These are phyloP conservation scores for Nibea albiflora DNA, from an alignment of 2,113 vertebrate genomes.

Conservation along the genomic window DNA sequence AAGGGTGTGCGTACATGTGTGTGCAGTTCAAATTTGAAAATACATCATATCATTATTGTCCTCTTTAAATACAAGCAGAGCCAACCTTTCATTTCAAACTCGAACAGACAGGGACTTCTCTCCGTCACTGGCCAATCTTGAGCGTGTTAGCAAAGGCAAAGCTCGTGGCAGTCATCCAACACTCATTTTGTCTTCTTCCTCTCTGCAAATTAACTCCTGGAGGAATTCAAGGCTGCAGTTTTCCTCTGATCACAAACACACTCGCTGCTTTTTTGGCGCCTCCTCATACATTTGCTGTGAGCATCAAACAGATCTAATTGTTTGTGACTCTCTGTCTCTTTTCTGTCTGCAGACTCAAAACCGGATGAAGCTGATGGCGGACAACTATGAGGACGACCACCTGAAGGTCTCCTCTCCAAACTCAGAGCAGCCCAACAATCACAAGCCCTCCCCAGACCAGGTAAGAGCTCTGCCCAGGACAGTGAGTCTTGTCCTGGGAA, in stretches of 20 bases:
- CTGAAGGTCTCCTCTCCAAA: slow-evolving; percentile 86
- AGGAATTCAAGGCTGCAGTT: slow-evolving; percentile 33
- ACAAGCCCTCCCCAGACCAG: slow-evolving; percentile 98
- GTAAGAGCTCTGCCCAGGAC: slow-evolving; percentile 75
- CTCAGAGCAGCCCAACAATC: slow-evolving; percentile 91
- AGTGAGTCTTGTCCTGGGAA: background rate
- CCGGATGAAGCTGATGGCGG: slow-evolving; percentile 98
- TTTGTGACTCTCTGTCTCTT: slow-evolving; percentile 26
- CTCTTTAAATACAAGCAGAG: background rate
- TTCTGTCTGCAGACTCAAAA: slow-evolving; percentile 90
- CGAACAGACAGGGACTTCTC: background rate
- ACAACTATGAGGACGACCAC: slow-evolving; percentile 97
- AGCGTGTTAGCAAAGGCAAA: slow-evolving; percentile 23
- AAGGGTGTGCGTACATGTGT: background rate
- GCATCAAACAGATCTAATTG: background rate
- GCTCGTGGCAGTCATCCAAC: slow-evolving; percentile 35
- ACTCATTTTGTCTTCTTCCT: slow-evolving; percentile 24
- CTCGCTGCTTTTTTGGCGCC: background rate
- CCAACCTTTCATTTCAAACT: background rate
- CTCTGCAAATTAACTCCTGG: slow-evolving; percentile 54
- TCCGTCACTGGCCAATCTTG: background rate
- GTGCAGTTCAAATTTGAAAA: background rate
- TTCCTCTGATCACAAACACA: slow-evolving; percentile 12
- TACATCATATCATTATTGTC: background rate
- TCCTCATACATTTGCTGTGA: background rate